A percentile compares a stretch with the other conserved stretches of the same genome.
Evolutionary conservation across 2,797 vertebrate genomes (phyloP).

Genomic region (Muscicapa striata): DNA sequence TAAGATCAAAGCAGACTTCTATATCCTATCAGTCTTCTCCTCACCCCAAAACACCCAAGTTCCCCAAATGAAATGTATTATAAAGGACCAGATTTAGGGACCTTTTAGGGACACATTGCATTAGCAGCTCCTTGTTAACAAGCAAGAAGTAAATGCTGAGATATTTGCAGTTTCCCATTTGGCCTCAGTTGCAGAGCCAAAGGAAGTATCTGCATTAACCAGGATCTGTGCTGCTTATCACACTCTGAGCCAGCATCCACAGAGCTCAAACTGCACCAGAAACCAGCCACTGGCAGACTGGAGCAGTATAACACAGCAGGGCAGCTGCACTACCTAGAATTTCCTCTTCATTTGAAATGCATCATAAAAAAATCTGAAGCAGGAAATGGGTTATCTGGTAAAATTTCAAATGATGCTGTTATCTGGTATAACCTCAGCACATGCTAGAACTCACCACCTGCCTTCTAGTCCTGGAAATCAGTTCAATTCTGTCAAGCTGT

Average conservation of each 20-base stretch:
- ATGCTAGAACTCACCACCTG: neutral
- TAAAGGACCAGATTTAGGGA: neutral
- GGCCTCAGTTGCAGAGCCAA: neutral
- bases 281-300: neutral
- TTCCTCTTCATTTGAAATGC: conserved; percentile 43
- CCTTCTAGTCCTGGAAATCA: conserved; percentile 11
- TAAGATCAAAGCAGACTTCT: neutral
- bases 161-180: neutral
- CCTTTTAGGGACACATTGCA: neutral
- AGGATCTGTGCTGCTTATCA: neutral
- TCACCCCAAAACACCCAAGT: neutral
- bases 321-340: conserved; percentile 36
- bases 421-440: neutral
- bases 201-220: neutral
- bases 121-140: neutral
- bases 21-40: neutral
- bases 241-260: neutral
- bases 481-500: neutral
- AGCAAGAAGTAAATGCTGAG: neutral
- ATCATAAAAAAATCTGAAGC: conserved; percentile 31
- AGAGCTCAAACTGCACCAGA: neutral
- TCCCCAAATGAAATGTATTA: neutral
- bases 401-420: conserved; percentile 23
- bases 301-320: neutral
- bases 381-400: conserved; percentile 51